These are phyloP conservation scores for Amphiduros pacificus DNA, from an alignment of 2,888 invertebrate species.

Conservation along the genomic window DNA sequence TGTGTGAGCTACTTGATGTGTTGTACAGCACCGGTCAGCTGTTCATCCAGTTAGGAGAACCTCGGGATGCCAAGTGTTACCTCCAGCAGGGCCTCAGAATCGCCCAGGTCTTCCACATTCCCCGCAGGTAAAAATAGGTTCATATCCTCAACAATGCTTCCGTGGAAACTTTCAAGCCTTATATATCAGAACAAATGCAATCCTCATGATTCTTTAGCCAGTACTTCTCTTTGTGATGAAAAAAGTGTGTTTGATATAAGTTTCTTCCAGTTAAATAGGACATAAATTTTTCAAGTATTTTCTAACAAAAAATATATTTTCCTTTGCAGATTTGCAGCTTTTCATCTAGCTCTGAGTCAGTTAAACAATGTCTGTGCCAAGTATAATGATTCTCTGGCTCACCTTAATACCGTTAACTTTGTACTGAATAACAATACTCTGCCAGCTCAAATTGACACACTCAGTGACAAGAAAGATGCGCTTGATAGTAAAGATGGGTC, in stretches of 20 bases:
- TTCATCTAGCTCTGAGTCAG: slow-evolving; percentile 4
- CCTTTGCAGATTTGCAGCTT: slow-evolving; percentile 9
- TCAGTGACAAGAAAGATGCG: not conserved
- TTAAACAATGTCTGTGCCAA: slow-evolving; percentile 10
- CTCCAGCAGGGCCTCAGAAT: slow-evolving; percentile 10
- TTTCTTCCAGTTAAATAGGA: too few species aligned
- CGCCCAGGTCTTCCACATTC: slow-evolving; percentile 9
- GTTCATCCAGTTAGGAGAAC: slow-evolving; percentile 3
- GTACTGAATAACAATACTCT: too few species aligned
- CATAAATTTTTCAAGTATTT: too few species aligned
- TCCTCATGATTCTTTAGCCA: too few species aligned
- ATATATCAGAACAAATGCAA: too few species aligned
- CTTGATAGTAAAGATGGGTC: not conserved
- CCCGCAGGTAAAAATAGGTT: slow-evolving; percentile 13
- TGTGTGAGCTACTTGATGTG: not conserved
- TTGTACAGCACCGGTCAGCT: slow-evolving; percentile 1
- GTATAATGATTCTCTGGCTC: slow-evolving; percentile 3
- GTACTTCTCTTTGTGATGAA: too few species aligned
- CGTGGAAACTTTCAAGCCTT: too few species aligned
- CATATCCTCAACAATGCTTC: too few species aligned
- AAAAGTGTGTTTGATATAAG: too few species aligned
- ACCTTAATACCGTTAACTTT: slow-evolving; percentile 10
- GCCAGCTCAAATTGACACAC: not conserved
- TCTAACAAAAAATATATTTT: too few species aligned
- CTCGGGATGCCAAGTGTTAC: slow-evolving; percentile 8